A percentile compares a stretch with the other conserved stretches of the same genome.
These are phyloP conservation scores for Drosophila emarginata DNA, from an alignment of 2,888 invertebrate species.

Conservation along the genomic window DNA sequence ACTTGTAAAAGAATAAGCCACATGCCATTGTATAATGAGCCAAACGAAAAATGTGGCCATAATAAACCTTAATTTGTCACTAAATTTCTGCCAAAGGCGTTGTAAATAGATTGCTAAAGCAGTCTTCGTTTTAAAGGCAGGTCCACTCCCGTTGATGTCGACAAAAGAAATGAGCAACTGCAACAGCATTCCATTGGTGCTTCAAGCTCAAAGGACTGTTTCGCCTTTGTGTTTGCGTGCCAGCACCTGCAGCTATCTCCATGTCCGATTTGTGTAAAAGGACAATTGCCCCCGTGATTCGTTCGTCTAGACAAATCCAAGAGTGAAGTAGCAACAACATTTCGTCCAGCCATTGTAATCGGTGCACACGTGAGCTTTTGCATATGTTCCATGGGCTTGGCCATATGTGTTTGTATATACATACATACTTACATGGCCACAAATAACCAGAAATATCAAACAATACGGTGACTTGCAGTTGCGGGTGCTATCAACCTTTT, in stretches of 20 bases:
- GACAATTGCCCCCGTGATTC: slow-evolving; percentile 63
- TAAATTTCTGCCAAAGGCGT: not conserved
- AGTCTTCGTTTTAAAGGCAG: slow-evolving; percentile 16
- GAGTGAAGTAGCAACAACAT: slow-evolving; percentile 17
- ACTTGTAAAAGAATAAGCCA: slow-evolving; percentile 1
- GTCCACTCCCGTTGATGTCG: slow-evolving; percentile 39
- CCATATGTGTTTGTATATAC: not conserved
- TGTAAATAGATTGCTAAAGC: slow-evolving; percentile 2
- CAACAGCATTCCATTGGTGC: slow-evolving; percentile 32
- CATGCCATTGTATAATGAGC: slow-evolving; percentile 13
- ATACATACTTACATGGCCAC: not conserved
- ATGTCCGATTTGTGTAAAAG: slow-evolving; percentile 41
- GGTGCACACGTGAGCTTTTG: slow-evolving; percentile 56
- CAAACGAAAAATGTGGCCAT: slow-evolving; percentile 30
- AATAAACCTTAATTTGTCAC: slow-evolving; percentile 28
- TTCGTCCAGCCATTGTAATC: slow-evolving; percentile 29
- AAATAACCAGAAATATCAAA: slow-evolving; percentile 24
- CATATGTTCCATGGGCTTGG: slow-evolving; percentile 60
- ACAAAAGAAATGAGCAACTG: slow-evolving; percentile 54
- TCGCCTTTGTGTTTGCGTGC: slow-evolving; percentile 52
- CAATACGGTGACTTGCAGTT: slow-evolving; percentile 20
- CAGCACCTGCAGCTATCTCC: slow-evolving; percentile 42
- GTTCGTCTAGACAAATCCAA: slow-evolving; percentile 60
- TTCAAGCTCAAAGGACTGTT: slow-evolving; percentile 35
- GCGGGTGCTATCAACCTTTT: slow-evolving; percentile 9